Conservation (phyloP, 2,113 vertebrate genomes). For the Butastur rufipennis region DNA sequence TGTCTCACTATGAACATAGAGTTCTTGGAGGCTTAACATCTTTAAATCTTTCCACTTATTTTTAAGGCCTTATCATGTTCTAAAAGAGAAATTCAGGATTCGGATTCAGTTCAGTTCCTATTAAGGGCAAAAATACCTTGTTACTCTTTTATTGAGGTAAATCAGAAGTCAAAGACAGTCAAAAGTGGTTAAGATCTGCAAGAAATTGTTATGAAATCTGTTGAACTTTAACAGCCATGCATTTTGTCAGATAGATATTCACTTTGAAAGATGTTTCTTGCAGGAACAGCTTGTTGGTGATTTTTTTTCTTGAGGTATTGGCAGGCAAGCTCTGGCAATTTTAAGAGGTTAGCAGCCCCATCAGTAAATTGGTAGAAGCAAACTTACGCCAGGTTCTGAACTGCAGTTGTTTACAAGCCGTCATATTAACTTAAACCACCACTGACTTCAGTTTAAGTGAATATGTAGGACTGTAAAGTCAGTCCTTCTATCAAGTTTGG, state of each 20-base stretch:
- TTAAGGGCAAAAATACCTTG: conserved; percentile 5
- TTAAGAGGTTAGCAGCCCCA: background rate
- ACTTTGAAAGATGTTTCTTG: background rate
- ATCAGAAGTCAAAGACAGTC: conserved; percentile 3
- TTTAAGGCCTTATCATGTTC: background rate
- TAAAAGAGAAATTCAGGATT: conserved; percentile 19
- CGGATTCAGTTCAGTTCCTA: background rate
- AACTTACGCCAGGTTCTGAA: background rate
- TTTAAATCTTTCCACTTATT: conserved; percentile 13
- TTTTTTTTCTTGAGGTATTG: conserved; percentile 23
- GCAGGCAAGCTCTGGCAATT: conserved; percentile 16
- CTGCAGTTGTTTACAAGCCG: background rate
- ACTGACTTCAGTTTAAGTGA: background rate
- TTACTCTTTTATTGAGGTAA: background rate
- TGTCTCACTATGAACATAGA: background rate
- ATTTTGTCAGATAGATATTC: background rate
- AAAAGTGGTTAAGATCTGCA: conserved; percentile 9
- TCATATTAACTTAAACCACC: background rate
- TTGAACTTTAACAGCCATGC: conserved; percentile 4
- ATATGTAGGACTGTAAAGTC: background rate
- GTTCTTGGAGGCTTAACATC: conserved; percentile 29
- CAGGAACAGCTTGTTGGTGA: background rate
- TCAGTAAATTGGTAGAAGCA: background rate
- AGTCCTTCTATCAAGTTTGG: background rate
- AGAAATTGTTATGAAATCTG: background rate